These are phyloP conservation scores for Simalia tracyae DNA, from an alignment of 2,797 vertebrate genomes.

Conservation along the genomic window DNA sequence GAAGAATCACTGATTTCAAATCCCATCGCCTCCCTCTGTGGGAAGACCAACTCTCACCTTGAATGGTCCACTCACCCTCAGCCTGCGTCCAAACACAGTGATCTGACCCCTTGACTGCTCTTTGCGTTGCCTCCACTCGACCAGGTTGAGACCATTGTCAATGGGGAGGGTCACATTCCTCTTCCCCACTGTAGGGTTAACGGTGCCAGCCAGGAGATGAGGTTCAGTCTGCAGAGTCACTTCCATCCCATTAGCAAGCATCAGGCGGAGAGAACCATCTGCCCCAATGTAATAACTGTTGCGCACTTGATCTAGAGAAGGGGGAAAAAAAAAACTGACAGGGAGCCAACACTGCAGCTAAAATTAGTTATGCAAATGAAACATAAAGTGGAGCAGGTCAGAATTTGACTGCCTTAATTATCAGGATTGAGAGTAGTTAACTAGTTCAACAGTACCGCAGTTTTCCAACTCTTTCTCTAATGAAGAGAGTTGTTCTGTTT, in stretches of 20 bases:
- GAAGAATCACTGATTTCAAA: background rate
- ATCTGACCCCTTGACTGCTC: constrained; percentile 94
- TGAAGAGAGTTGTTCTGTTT: background rate
- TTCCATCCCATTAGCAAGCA: constrained; percentile 98
- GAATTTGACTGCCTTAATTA: background rate
- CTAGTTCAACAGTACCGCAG: background rate
- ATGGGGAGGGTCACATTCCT: constrained; percentile 96
- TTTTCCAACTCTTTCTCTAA: background rate
- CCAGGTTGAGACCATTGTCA: constrained; percentile 95
- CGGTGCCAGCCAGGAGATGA: constrained; percentile 92
- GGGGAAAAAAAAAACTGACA: constrained; percentile 3
- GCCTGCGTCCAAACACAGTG: constrained; percentile 93
- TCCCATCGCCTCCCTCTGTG: background rate
- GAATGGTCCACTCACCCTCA: constrained; percentile 82
- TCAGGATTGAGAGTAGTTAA: background rate
- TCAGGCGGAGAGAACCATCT: constrained; percentile 90
- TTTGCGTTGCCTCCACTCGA: constrained; percentile 97
- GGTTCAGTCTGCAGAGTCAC: constrained; percentile 96
- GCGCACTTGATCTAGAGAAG: constrained; percentile 89
- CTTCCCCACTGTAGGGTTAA: constrained; percentile 95
- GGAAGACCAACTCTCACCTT: background rate
- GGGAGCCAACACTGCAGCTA: background rate
- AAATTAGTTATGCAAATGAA: background rate
- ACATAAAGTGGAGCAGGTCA: no score
- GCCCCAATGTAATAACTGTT: constrained; percentile 98